These are phyloP conservation scores for Pogonocherus hispidulus DNA, from an alignment of 2,888 invertebrate species.

Conservation along the genomic window DNA sequence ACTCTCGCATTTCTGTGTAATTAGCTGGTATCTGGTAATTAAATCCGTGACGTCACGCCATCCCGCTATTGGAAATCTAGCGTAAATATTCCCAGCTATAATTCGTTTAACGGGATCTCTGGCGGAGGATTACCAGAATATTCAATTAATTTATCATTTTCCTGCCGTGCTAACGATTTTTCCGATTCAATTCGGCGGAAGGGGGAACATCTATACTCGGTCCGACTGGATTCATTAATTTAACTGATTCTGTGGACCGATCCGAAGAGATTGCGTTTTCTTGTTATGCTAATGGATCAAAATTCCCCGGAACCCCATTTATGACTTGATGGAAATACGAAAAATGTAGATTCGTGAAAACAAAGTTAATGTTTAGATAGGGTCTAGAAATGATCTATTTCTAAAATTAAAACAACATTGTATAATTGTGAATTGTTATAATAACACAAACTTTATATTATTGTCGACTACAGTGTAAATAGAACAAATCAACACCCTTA, in stretches of 20 bases:
- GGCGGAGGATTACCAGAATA: not conserved
- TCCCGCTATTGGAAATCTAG: not conserved
- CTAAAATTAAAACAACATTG: too few species aligned
- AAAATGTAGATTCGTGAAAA: too few species aligned
- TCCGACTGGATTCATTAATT: not conserved
- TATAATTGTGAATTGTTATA: too few species aligned
- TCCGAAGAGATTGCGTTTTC: not conserved
- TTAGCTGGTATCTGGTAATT: not conserved
- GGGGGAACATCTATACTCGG: not conserved
- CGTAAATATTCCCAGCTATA: not conserved
- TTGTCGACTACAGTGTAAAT: too few species aligned
- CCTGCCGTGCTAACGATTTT: not conserved
- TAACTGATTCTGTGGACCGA: not conserved
- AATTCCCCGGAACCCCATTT: too few species aligned
- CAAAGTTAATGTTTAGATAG: too few species aligned
- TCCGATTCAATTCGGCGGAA: not conserved
- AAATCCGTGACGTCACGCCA: not conserved
- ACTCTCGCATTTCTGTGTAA: not conserved
- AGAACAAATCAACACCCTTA: too few species aligned
- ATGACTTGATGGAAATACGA: too few species aligned
- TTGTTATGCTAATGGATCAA: not conserved
- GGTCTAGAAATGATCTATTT: too few species aligned
- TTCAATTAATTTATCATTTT: conserved; percentile 6
- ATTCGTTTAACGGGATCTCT: not conserved
- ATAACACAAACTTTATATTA: too few species aligned